Conservation (phyloP, 2,888 invertebrate genomes). For the Cryptocheilus praepositus region DNA sequence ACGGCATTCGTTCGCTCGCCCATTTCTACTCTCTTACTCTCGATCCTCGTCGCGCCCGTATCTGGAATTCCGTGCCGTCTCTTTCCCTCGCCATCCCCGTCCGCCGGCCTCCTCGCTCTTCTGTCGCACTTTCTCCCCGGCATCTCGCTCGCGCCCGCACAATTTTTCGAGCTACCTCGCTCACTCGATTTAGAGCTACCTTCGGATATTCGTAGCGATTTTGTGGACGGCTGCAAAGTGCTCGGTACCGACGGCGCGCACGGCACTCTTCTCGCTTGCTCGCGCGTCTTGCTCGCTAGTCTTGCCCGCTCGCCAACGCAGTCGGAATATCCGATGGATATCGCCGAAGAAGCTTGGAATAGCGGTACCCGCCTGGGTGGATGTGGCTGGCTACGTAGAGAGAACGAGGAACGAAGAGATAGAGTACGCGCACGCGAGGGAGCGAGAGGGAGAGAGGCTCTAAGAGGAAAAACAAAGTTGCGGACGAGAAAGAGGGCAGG, state of each 20-base stretch:
- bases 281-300: slow-evolving; percentile 22
- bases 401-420: neutral
- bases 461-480: slow-evolving; percentile 1
- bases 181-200: slow-evolving; percentile 58
- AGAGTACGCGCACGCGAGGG: too few relatives aligned
- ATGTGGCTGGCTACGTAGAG: slow-evolving; percentile 8
- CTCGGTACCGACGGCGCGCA: slow-evolving; percentile 23
- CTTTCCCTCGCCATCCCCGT: slow-evolving; percentile 36
- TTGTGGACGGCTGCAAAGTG: slow-evolving; percentile 38
- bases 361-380: slow-evolving; percentile 50
- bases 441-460: slow-evolving; percentile 6
- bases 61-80: neutral
- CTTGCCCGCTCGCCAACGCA: slow-evolving; percentile 25
- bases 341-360: slow-evolving; percentile 42
- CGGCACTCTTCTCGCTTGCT: slow-evolving; percentile 6
- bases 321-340: slow-evolving; percentile 53
- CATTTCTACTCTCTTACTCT: slow-evolving; percentile 15
- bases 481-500: neutral
- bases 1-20: slow-evolving; percentile 28
- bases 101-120: slow-evolving; percentile 17
- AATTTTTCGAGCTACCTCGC: slow-evolving; percentile 32
- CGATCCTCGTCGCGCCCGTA: neutral
- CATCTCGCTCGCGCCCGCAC: neutral
- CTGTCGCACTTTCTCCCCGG: neutral
- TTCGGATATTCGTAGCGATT: slow-evolving; percentile 56